Evolutionary conservation across 2,888 invertebrate species (phyloP), one percentile per base, ranked within the genome.

Genomic region (Oscheius sp.): DNA sequence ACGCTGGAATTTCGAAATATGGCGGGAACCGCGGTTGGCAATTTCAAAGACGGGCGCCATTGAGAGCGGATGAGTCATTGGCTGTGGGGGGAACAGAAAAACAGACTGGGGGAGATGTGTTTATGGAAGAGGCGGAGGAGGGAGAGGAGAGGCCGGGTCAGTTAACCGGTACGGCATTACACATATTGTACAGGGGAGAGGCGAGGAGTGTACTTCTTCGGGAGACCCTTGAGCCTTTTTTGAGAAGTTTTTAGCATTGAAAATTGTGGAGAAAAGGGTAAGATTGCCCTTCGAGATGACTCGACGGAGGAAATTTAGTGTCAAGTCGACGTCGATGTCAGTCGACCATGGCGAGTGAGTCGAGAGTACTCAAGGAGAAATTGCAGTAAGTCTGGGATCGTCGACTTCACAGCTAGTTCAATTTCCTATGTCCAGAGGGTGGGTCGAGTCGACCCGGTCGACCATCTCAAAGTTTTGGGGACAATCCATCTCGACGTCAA

Each of bases 401-500:
- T n/a, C n/a, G n/a, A n/a, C n/a, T n/a, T n/a, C n/a, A n/a, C n/a
- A n/a, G n/a, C n/a, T n/a, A n/a, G n/a, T n/a, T n/a, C n/a, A n/a
- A n/a, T n/a, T n/a, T n/a, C n/a, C n/a, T n/a, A n/a, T n/a, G n/a
- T n/a, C n/a, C n/a, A n/a, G n/a, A n/a, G n/a, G n/a, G n/a, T n/a
- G n/a, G n/a, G n/a, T n/a, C n/a, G n/a, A n/a, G n/a, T n/a, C n/a
- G n/a, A n/a, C n/a, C n/a, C n/a, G n/a, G n/a, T n/a, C n/a, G n/a
- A n/a, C n/a, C n/a, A n/a, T n/a, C n/a, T n/a, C n/a, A 76, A 77
- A 45, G 80, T 86, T 18, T 87, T 87, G 78, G 71, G 77, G 58
- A 75, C 80, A 41, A 72, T 87, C 66, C 87, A 82, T 69, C 71
- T 87, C 70, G 87, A 87, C 80, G 55, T 61, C 49, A 87, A 87